A percentile compares a stretch with the other conserved stretches of the same genome.
Conservation (phyloP, 2,113 vertebrate species). For the Oxygymnocypris stewartii region DNA sequence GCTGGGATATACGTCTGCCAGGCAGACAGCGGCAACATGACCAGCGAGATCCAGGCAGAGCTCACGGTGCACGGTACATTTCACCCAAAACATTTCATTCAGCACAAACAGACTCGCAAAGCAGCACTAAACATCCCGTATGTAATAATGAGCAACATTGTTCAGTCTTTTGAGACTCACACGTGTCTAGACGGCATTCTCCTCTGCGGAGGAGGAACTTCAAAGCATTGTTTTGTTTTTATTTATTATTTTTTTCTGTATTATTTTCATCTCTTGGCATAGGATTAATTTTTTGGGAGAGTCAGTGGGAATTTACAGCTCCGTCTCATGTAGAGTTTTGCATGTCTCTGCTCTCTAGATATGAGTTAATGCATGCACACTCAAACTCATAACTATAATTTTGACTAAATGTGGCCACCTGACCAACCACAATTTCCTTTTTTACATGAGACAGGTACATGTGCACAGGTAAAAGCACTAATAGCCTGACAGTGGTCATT, state of each 20-base stretch:
- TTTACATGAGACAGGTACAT: background rate
- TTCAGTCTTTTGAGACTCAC: background rate
- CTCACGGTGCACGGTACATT: conserved; percentile 79
- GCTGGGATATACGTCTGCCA: conserved; percentile 78
- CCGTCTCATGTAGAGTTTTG: background rate
- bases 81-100: background rate
- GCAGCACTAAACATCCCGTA: too few relatives aligned
- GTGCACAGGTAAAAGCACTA: background rate
- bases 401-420: background rate
- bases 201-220: background rate
- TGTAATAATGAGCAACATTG: background rate
- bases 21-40: conserved; percentile 78
- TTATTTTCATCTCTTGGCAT: background rate
- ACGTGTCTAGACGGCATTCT: background rate
- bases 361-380: background rate
- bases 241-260: background rate
- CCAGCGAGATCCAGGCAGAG: conserved; percentile 76
- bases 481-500: background rate
- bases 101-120: background rate
- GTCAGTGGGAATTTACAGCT: background rate
- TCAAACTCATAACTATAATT: background rate
- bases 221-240: conserved; percentile 10
- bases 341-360: background rate
- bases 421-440: background rate
- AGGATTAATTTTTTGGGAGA: background rate